phyloP scores from a whole-genome alignment of 2,888 invertebrate genomes.

The Ligdia adustata region DNA sequence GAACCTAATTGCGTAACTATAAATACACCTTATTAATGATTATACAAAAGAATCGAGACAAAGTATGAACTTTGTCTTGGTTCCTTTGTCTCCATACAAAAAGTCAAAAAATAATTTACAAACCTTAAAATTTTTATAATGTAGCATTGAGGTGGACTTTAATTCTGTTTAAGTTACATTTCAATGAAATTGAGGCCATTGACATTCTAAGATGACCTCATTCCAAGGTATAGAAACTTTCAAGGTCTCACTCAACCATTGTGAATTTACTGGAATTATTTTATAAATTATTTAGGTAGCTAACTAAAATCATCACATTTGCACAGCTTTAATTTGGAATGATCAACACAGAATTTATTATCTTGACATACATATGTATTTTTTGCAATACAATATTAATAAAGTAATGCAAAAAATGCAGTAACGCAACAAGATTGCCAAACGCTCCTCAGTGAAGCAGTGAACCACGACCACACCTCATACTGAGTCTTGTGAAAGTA shows the following conservation, averaged over 20 bases:
- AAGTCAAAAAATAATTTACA: background rate
- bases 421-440: constrained; percentile 41
- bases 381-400: constrained; percentile 4
- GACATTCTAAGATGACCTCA: constrained; percentile 51
- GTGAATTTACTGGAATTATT: background rate
- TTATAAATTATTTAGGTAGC: background rate
- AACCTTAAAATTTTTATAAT: background rate
- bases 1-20: constrained; percentile 73
- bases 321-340: background rate
- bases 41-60: constrained; percentile 14
- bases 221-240: constrained; percentile 44
- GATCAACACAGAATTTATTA: background rate
- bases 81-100: constrained; percentile 55
- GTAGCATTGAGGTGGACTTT: background rate
- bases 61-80: no score
- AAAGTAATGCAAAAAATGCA: constrained; percentile 13
- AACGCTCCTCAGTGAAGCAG: constrained; percentile 53
- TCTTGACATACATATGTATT: background rate
- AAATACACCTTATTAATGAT: constrained; percentile 49
- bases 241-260: constrained; percentile 28
- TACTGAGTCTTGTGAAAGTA: constrained; percentile 77
- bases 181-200: constrained; percentile 43
- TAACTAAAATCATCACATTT: no score
- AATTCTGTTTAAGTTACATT: background rate
- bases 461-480: constrained; percentile 75